Base-by-base conservation (phyloP, 2,888 invertebrate species). In the Ectropis crepuscularia region DNA sequence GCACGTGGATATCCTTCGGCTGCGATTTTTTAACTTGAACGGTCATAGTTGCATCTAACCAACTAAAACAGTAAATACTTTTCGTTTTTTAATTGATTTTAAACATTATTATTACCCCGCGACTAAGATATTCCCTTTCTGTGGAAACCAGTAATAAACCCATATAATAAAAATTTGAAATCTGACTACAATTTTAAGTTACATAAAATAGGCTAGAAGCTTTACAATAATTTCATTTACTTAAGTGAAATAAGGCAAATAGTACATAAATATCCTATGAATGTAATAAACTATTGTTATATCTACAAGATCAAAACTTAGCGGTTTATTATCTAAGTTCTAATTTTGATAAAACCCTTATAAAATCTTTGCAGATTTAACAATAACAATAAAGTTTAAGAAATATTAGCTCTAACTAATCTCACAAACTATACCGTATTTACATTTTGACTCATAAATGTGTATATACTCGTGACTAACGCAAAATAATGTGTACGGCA, bases 351-450 rank as follows among this genome's bases (percentile, higher is more conserved):
- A 67, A 68, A 72, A 65, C 71, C 68, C 64, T 64, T 67, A 67
- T 58, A 73, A 74, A 68, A 71, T 69, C 70, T 65, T 73, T 74
- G 76, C 75, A 80, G 74, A 68, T 81, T 74, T 73, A 80, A 78
- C 79, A 78, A 78, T 76, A 75, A 76, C 68, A 62, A 73, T 70
- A 75, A 74, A 73, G 78, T 74, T 77, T 74, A 68, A 73, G 79
- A 82, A 80, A 81, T 74, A 74, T 78, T 71, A 67, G 73, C 61
- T 70, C 73, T 79, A 76, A 80, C 75, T 80, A 84, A 83, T 85
- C 80, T 82, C 83, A 80, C 80, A 72, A 74, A 74, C 68, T 71
- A 62, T 49, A 62, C 46, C 63, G 65, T 60, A 61, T 68, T 72
- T 68, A 63, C 72, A 68, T 63, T 72, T 62, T 62, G 70, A 66